Percentiles rank a stretch among this genome's conserved stretches.
These are phyloP conservation scores for Platysternon megacephalum DNA, from an alignment of 2,113 vertebrate genomes.

Conservation along the genomic window DNA sequence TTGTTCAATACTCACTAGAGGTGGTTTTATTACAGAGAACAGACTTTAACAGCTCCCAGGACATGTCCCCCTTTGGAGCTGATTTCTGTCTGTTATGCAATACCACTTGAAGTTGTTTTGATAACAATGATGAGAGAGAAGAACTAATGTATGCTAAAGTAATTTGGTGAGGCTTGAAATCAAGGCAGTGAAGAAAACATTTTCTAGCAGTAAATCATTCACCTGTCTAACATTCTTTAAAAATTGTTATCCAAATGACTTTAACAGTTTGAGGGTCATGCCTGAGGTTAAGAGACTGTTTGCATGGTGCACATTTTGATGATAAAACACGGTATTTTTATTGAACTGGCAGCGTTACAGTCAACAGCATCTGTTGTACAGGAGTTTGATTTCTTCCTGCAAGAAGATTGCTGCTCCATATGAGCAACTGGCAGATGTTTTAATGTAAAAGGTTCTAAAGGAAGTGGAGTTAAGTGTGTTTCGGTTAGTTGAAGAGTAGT, in stretches of 20 bases:
- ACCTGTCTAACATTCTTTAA: slow-evolving; percentile 64
- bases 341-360: slow-evolving; percentile 43
- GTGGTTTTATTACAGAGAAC: neutral
- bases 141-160: slow-evolving; percentile 72
- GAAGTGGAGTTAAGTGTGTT: neutral
- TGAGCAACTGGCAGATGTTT: slow-evolving; percentile 30
- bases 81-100: neutral
- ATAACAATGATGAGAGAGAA: slow-evolving; percentile 48
- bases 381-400: slow-evolving; percentile 57
- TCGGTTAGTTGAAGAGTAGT: neutral
- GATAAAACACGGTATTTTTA: slow-evolving; percentile 64
- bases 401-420: neutral
- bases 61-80: neutral
- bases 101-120: slow-evolving; percentile 58
- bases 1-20: neutral
- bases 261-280: slow-evolving; percentile 74
- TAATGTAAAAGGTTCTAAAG: neutral
- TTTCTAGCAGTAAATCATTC: slow-evolving; percentile 71
- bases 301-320: slow-evolving; percentile 37
- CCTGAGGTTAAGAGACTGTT: slow-evolving; percentile 64
- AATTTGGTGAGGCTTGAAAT: slow-evolving; percentile 70
- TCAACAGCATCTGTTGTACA: slow-evolving; percentile 14
- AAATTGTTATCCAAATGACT: slow-evolving; percentile 73
- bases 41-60: neutral
- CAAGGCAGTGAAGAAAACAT: slow-evolving; percentile 67